phyloP scores from a whole-genome alignment of 2,888 invertebrate species.

The Nemapogon koenigi region DNA sequence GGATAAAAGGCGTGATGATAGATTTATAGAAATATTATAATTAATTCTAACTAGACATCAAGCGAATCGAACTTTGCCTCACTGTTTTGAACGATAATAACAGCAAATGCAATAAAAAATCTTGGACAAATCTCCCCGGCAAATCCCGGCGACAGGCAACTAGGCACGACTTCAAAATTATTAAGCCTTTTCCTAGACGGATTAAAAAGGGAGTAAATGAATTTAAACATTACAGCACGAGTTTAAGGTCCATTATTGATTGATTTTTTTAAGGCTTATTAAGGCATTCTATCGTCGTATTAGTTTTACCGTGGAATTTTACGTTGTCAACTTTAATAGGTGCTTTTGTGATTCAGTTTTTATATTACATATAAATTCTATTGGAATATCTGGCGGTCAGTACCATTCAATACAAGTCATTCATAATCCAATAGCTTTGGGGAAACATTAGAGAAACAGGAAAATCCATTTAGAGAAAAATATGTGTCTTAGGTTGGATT shows the following conservation, averaged over 20 bases:
- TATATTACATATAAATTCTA: too few species aligned
- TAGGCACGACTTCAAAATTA: conserved; percentile 59
- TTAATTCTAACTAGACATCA: too few species aligned
- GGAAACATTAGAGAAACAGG: too few species aligned
- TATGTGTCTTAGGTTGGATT: too few species aligned
- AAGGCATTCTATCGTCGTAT: conserved; percentile 31
- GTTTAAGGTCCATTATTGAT: conserved; percentile 18
- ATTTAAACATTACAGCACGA: too few species aligned
- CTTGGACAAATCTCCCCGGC: conserved; percentile 35
- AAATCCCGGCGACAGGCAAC: conserved; percentile 50
- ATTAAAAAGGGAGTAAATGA: conserved; percentile 17
- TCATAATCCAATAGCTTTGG: conserved; percentile 52
- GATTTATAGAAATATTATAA: too few species aligned
- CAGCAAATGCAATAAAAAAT: conserved; percentile 51
- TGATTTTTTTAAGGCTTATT: conserved; percentile 16
- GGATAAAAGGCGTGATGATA: too few species aligned
- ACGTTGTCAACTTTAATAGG: conserved; percentile 44
- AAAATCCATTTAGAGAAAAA: too few species aligned
- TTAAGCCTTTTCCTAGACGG: conserved; percentile 40
- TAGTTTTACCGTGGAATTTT: conserved; percentile 53
- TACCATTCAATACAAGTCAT: conserved; percentile 40
- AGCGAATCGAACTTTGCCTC: too few species aligned
- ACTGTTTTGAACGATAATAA: too few species aligned
- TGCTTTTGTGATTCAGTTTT: too few species aligned
- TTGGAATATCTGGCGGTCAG: too few species aligned